Conservation (phyloP, 2,888 invertebrate species). For the Meteorus cinctellus region DNA sequence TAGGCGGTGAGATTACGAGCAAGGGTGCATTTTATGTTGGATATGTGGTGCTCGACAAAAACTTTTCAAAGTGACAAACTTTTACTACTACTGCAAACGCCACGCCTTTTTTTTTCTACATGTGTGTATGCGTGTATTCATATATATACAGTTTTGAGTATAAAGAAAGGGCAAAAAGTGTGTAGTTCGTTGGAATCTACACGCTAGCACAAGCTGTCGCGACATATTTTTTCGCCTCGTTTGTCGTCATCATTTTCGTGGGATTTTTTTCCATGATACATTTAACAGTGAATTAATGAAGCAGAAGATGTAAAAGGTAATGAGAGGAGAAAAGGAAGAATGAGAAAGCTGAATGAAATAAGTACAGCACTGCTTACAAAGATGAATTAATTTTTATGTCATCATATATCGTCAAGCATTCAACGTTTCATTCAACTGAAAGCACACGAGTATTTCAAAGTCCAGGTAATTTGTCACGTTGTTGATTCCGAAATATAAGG, state of each 20-base stretch:
- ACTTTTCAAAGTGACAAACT: constrained; percentile 39
- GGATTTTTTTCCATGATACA: constrained; percentile 25
- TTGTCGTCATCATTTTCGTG: constrained; percentile 31
- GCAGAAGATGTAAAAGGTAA: constrained; percentile 19
- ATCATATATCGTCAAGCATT: neutral
- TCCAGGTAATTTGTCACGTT: neutral
- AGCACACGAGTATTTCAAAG: neutral
- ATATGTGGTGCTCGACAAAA: constrained; percentile 37
- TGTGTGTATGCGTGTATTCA: neutral
- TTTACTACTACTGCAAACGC: constrained; percentile 13
- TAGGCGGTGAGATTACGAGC: constrained; percentile 22
- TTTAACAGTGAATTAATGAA: constrained; percentile 28
- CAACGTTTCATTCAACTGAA: constrained; percentile 28
- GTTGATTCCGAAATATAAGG: neutral
- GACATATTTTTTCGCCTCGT: constrained; percentile 38
- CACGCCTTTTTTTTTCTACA: neutral
- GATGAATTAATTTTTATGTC: constrained; percentile 25
- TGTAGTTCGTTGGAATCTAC: constrained; percentile 29
- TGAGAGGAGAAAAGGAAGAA: constrained; percentile 17
- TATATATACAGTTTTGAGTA: constrained; percentile 31
- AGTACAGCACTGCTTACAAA: neutral
- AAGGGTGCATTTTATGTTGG: constrained; percentile 42
- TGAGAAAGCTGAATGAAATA: constrained; percentile 15
- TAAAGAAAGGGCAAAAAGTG: constrained; percentile 34
- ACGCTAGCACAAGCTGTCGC: constrained; percentile 44